Evolutionary conservation across 2,113 vertebrate genomes (phyloP).

Genomic region (Oryzias melastigma): DNA sequence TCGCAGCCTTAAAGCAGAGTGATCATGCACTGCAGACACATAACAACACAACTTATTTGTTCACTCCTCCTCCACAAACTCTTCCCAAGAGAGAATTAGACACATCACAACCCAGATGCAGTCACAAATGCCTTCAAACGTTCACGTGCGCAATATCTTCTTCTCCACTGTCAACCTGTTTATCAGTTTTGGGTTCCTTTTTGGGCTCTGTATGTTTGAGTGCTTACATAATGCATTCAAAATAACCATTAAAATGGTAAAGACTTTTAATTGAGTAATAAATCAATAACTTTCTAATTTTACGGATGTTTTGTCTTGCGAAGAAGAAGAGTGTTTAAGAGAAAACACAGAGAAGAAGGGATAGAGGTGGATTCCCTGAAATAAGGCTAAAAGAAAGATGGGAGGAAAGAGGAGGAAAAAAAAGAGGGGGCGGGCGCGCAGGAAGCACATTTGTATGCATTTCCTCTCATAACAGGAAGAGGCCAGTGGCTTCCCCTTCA

Average conservation of each 20-base stretch:
- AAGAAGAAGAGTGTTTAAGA: slow-evolving; percentile 22
- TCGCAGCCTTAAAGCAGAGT: neutral
- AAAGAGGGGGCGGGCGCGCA: slow-evolving; percentile 80
- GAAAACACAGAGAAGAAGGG: slow-evolving; percentile 62
- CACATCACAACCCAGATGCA: slow-evolving; percentile 5
- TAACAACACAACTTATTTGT: slow-evolving; percentile 18
- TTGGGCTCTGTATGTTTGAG: neutral
- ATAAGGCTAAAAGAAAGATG: slow-evolving; percentile 64
- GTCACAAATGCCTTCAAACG: slow-evolving; percentile 9
- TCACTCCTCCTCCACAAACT: slow-evolving; percentile 44
- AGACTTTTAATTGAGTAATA: neutral
- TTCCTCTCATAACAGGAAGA: slow-evolving; percentile 99
- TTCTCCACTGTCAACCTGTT: neutral
- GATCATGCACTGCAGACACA: slow-evolving; percentile 9
- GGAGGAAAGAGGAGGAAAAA: slow-evolving; percentile 37
- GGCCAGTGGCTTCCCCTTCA: slow-evolving; percentile 98
- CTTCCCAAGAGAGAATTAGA: slow-evolving; percentile 40
- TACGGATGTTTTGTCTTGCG: neutral
- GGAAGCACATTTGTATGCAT: slow-evolving; percentile 99
- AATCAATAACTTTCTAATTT: slow-evolving; percentile 58
- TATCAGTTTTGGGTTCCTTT: neutral
- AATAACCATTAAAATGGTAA: no score
- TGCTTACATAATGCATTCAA: neutral
- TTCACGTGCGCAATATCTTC: neutral
- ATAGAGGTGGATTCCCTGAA: slow-evolving; percentile 84